Evolutionary conservation across 2,113 vertebrate species (phyloP).

Genomic region (Ancistrus triradiatus): DNA sequence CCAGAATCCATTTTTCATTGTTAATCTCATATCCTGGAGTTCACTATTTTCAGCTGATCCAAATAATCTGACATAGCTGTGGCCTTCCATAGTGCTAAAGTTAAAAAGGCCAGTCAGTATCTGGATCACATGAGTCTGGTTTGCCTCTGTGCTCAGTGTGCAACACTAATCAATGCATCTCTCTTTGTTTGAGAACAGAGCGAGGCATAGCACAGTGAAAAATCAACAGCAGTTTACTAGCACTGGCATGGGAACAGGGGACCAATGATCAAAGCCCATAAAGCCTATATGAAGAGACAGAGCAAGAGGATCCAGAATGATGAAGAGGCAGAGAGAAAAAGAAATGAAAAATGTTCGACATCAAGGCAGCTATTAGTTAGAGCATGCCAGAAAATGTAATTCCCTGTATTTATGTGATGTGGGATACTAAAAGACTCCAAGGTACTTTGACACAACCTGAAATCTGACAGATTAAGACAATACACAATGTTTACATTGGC

Average conservation of each 20-base stretch:
- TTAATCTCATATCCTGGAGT: background rate
- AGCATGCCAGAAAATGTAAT: constrained; percentile 13
- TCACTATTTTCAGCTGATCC: background rate
- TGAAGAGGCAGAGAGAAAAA: background rate
- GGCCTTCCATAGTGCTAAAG: constrained; percentile 19
- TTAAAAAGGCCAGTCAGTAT: constrained; percentile 39
- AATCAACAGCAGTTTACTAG: constrained; percentile 34
- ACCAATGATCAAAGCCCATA: constrained; percentile 11
- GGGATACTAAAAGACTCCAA: background rate
- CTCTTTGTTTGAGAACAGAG: constrained; percentile 18
- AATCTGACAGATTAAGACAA: too few relatives aligned
- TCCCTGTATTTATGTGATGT: constrained; percentile 1
- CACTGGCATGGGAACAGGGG: constrained; percentile 6
- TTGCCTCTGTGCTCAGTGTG: constrained; percentile 34
- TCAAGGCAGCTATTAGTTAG: constrained; percentile 14
- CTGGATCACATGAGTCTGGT: constrained; percentile 39
- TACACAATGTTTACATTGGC: too few relatives aligned
- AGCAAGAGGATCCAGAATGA: constrained; percentile 17
- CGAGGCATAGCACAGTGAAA: constrained; percentile 24
- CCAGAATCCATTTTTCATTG: background rate
- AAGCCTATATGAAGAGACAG: constrained; percentile 17
- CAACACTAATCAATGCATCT: constrained; percentile 43
- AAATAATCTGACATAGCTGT: constrained; percentile 1
- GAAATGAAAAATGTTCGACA: constrained; percentile 13
- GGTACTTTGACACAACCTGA: background rate